These are phyloP conservation scores for Eurytoma californica DNA, from an alignment of 2,888 invertebrate genomes.

Conservation along the genomic window DNA sequence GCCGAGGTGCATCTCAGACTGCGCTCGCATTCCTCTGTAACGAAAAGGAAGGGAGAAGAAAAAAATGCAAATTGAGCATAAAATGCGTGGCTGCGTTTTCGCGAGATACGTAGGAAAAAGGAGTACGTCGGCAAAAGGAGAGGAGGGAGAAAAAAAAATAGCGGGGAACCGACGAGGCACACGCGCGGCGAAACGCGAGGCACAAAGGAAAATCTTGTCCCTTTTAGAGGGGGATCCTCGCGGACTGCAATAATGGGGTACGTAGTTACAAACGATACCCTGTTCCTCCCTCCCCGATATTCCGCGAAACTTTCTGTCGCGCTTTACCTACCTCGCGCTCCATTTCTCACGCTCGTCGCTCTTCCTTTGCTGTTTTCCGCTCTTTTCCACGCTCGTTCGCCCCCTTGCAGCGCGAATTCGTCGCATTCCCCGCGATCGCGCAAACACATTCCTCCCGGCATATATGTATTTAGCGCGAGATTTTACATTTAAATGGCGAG, in stretches of 20 bases:
- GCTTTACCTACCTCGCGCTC: not conserved
- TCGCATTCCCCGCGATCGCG: no score
- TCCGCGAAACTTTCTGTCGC: not conserved
- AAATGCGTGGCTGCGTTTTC: not conserved
- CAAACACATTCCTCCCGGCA: no score
- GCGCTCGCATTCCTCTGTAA: not conserved
- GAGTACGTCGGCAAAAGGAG: not conserved
- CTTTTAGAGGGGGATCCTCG: conserved; percentile 8
- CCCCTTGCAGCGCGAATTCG: no score
- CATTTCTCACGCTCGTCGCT: not conserved
- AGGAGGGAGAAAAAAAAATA: not conserved
- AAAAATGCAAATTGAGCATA: not conserved
- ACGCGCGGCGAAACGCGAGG: not conserved
- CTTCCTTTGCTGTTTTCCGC: not conserved
- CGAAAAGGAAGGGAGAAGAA: not conserved
- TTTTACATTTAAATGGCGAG: no score
- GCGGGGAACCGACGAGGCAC: not conserved
- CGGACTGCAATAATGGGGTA: conserved; percentile 32
- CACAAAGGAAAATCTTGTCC: conserved; percentile 21
- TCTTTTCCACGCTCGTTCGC: not conserved
- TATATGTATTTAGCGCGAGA: no score
- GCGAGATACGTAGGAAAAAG: not conserved
- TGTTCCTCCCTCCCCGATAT: not conserved
- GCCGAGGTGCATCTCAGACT: not conserved
- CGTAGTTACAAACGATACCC: conserved; percentile 22